Evolutionary conservation across 1,140 invertebrate genomes (phyloP).

Genomic region (Drosophila guanche): DNA sequence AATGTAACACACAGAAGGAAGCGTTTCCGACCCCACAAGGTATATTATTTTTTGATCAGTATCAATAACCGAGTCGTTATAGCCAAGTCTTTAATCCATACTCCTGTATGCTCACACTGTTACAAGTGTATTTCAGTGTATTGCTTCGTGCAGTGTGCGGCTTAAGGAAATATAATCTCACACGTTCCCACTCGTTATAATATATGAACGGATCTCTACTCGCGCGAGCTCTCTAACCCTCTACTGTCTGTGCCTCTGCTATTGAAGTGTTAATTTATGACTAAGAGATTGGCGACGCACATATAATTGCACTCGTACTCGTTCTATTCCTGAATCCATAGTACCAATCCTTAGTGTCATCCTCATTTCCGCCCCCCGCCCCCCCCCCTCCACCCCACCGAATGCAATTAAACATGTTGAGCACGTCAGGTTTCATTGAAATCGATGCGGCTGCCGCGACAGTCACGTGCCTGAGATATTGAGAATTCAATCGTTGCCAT

Average conservation of each 20-base stretch:
- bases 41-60: too few species aligned
- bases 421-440: conserved; percentile 79
- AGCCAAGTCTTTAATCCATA: too few species aligned
- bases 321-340: not conserved
- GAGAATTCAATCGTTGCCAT: conserved; percentile 77
- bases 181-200: conserved; percentile 2
- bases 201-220: conserved; percentile 7
- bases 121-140: too few species aligned
- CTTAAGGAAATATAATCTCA: too few species aligned
- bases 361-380: not conserved
- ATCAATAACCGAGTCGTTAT: too few species aligned
- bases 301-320: not conserved
- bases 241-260: conserved; percentile 30
- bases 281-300: conserved; percentile 29
- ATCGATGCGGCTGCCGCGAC: conserved; percentile 46
- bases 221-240: too few species aligned
- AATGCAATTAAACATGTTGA: conserved; percentile 73
- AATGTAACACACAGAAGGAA: too few species aligned
- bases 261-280: conserved; percentile 50
- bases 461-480: conserved; percentile 79
- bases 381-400: not conserved
- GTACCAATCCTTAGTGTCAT: not conserved
- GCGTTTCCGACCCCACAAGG: too few species aligned
- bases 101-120: too few species aligned
- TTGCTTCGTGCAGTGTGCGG: too few species aligned